Conservation (phyloP, 1,140 invertebrate genomes). For the Drosophila albomicans region DNA sequence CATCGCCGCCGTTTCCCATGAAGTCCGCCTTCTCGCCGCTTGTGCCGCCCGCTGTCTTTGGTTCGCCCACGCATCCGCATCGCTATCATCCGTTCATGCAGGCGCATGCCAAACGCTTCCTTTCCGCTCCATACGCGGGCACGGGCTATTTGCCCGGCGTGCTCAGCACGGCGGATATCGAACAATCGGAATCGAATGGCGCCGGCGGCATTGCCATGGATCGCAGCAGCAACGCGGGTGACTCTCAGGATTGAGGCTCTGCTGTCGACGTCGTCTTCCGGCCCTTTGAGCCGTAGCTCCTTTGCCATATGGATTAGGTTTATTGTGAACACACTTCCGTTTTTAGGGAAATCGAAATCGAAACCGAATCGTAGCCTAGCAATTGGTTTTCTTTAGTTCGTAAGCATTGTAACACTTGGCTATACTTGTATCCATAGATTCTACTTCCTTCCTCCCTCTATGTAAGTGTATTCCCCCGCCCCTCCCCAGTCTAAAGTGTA, state of each 20-base stretch:
- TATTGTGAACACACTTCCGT: not conserved
- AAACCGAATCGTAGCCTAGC: constrained; percentile 17
- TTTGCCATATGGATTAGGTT: not conserved
- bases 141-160: constrained; percentile 92
- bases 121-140: constrained; percentile 91
- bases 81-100: constrained; percentile 84
- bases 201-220: constrained; percentile 54
- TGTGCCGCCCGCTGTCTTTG: constrained; percentile 86
- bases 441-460: not conserved
- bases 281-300: constrained; percentile 60
- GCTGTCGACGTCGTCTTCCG: constrained; percentile 58
- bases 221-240: constrained; percentile 62
- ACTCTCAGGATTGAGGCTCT: constrained; percentile 72
- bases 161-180: constrained; percentile 87
- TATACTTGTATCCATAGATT: constrained; percentile 8
- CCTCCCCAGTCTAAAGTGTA: constrained; percentile 47
- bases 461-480: constrained; percentile 9
- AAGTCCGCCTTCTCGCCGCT: constrained; percentile 91
- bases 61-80: constrained; percentile 84
- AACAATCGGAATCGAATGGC: constrained; percentile 80
- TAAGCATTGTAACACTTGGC: constrained; percentile 32
- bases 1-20: constrained; percentile 86
- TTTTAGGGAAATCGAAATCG: constrained; percentile 22
- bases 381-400: constrained; percentile 33
- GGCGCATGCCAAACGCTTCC: constrained; percentile 88